Percentiles rank a stretch among this genome's conserved stretches.
Conservation (phyloP, 2,888 invertebrate genomes). For the Tenthredo distinguenda region DNA sequence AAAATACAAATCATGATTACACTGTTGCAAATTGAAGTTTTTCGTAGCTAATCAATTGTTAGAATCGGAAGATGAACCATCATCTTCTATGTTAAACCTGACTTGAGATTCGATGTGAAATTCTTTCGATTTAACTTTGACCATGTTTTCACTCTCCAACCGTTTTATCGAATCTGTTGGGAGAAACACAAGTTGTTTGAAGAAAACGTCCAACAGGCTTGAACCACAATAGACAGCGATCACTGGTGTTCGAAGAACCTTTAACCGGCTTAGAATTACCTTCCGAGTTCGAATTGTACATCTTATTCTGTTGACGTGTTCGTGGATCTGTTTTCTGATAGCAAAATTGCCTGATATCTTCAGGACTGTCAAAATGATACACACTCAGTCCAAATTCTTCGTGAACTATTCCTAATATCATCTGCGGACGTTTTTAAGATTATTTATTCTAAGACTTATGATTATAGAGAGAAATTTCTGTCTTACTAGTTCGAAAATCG, state of each 20-base stretch:
- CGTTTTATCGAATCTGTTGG: constrained; percentile 1
- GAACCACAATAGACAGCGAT: neutral
- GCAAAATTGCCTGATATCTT: constrained; percentile 65
- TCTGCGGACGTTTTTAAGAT: constrained; percentile 61
- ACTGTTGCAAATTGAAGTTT: neutral
- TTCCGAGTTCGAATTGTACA: neutral
- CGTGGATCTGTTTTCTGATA: constrained; percentile 59
- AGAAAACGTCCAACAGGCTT: neutral
- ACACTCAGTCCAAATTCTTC: constrained; percentile 68
- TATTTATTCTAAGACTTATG: neutral
- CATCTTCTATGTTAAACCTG: constrained; percentile 24
- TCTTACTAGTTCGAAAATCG: constrained; percentile 66
- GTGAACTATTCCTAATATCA: constrained; percentile 68
- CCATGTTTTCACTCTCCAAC: neutral
- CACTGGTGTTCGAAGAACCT: neutral
- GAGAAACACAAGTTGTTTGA: neutral
- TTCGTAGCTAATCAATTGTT: neutral
- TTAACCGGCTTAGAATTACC: neutral
- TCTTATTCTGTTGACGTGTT: neutral
- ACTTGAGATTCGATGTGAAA: constrained; percentile 14
- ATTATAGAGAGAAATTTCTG: neutral
- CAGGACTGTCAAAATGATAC: constrained; percentile 63
- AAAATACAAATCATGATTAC: constrained; percentile 1
- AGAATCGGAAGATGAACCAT: constrained; percentile 17
- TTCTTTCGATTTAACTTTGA: neutral